Percentiles rank a stretch among this genome's conserved stretches.
phyloP scores from a whole-genome alignment of 2,888 invertebrate species.

The Halictus ligatus region DNA sequence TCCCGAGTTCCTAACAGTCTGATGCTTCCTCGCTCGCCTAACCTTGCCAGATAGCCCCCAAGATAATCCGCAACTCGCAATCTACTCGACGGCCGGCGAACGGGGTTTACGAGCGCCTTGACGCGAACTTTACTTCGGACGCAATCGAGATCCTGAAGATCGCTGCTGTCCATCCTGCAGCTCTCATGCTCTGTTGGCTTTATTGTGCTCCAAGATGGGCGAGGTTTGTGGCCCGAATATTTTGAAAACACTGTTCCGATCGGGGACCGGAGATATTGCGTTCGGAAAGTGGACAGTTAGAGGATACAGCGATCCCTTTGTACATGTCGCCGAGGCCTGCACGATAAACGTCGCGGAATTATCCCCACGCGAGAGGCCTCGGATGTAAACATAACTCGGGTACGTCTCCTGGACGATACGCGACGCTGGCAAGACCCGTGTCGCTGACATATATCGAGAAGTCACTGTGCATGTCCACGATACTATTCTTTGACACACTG shows the following conservation, averaged over 20 bases:
- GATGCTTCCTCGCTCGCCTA: not conserved
- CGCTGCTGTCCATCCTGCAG: not conserved
- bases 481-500: no score
- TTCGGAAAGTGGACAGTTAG: no score
- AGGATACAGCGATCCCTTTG: no score
- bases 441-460: no score
- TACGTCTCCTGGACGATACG: no score
- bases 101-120: not conserved
- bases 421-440: no score
- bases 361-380: no score
- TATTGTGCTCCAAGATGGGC: not conserved
- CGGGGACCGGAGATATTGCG: no score
- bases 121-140: not conserved
- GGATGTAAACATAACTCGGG: no score
- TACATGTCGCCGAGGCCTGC: no score
- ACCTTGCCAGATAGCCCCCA: not conserved
- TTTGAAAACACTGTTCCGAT: not conserved
- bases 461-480: no score
- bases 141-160: not conserved
- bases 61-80: constrained; percentile 4
- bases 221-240: not conserved
- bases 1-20: not conserved
- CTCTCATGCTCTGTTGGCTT: not conserved
- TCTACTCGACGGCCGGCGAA: not conserved
- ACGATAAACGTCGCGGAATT: no score